Percentiles rank a stretch among this genome's conserved stretches.
phyloP scores from a whole-genome alignment of 2,888 invertebrate genomes.

The Seladonia tumulorum region DNA sequence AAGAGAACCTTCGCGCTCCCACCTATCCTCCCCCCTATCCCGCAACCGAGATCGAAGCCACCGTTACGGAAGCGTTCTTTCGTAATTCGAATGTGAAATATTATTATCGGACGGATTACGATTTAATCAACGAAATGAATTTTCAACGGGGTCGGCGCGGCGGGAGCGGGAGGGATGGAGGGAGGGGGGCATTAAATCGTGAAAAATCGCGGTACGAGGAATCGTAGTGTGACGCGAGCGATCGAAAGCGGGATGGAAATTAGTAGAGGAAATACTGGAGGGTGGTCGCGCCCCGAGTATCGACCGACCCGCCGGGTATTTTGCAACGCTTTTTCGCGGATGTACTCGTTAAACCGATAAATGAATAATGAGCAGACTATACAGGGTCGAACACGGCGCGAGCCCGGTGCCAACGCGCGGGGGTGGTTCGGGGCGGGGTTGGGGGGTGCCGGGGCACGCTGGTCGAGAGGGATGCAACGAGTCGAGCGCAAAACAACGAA shows the following conservation, averaged over 20 bases:
- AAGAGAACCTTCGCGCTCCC: not conserved
- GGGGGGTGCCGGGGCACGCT: not conserved
- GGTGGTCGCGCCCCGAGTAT: slow-evolving; percentile 57
- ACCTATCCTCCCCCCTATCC: too few species aligned
- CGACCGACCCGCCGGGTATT: slow-evolving; percentile 64
- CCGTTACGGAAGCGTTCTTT: slow-evolving; percentile 1
- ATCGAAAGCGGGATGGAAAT: slow-evolving; percentile 56
- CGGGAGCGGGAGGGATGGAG: too few species aligned
- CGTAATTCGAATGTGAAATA: slow-evolving; percentile 16
- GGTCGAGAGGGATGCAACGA: slow-evolving; percentile 57
- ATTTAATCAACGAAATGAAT: slow-evolving; percentile 15
- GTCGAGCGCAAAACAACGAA: slow-evolving; percentile 80
- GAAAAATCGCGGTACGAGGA: slow-evolving; percentile 45
- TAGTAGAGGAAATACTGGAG: slow-evolving; percentile 46
- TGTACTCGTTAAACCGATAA: slow-evolving; percentile 82
- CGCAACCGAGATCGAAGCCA: not conserved
- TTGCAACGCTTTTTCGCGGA: slow-evolving; percentile 76
- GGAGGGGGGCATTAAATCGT: slow-evolving; percentile 26
- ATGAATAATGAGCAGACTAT: slow-evolving; percentile 82
- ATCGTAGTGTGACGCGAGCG: slow-evolving; percentile 45
- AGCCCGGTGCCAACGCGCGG: slow-evolving; percentile 26
- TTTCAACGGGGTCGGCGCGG: not conserved
- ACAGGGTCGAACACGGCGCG: slow-evolving; percentile 64
- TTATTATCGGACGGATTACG: slow-evolving; percentile 3
- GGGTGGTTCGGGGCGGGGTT: slow-evolving; percentile 3